Percentiles rank a stretch among this genome's conserved stretches.
Evolutionary conservation across 1,140 invertebrate species (phyloP).

Genomic region (Gryllus bimaculatus): DNA sequence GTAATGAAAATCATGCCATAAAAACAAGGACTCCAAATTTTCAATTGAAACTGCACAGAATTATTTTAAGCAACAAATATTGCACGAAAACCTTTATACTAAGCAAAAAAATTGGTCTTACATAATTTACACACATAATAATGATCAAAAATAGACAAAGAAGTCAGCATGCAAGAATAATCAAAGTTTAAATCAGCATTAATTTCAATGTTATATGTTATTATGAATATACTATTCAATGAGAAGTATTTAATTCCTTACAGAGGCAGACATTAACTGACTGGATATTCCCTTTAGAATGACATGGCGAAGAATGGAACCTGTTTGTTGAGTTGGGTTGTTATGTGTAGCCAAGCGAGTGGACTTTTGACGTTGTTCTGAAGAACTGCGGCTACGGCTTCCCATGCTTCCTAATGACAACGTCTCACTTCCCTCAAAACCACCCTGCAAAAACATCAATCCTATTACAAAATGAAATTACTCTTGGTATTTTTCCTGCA

Average conservation of each 20-base stretch:
- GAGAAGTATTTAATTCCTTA: neutral
- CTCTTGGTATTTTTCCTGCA: neutral
- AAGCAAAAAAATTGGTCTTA: too few species aligned
- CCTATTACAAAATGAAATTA: too few species aligned
- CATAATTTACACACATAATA: neutral
- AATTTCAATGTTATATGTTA: too few species aligned
- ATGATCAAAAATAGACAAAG: neutral
- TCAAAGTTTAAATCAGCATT: neutral
- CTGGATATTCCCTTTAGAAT: slow-evolving; percentile 76
- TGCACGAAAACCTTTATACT: too few species aligned
- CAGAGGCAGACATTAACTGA: slow-evolving; percentile 44
- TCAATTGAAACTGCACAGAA: too few species aligned
- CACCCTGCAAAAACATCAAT: slow-evolving; percentile 21
- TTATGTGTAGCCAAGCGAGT: slow-evolving; percentile 19
- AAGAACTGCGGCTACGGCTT: slow-evolving; percentile 29
- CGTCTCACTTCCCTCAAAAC: slow-evolving; percentile 31
- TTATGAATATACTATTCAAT: neutral
- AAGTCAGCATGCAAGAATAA: neutral
- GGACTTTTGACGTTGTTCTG: slow-evolving; percentile 22
- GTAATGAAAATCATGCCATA: neutral
- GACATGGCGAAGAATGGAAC: slow-evolving; percentile 69
- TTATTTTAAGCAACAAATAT: too few species aligned
- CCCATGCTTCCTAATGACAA: slow-evolving; percentile 31
- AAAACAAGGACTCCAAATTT: neutral
- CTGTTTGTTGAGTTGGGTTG: slow-evolving; percentile 35